Base-by-base conservation (phyloP, 1,140 invertebrate genomes). In the Lepeophtheirus salmonis region DNA sequence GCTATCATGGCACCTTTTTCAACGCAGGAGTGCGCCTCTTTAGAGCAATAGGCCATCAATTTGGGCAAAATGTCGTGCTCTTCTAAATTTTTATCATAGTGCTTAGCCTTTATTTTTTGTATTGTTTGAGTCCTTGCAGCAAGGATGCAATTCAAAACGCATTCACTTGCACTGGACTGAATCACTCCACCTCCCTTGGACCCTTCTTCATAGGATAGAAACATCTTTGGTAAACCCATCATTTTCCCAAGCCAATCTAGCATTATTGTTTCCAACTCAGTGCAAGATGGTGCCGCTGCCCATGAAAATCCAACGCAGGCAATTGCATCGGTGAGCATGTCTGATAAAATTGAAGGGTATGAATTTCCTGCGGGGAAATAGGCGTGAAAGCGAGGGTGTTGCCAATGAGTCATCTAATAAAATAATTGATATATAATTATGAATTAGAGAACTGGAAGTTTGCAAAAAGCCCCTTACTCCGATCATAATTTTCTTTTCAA, bases 1-100 rank as follows among this genome's bases (percentile, higher is more conserved):
- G 83, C 85, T 65, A 99, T 97, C 90, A 97, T 97, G 0, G 92
- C 95, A 13, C 91, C 91, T 71, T 98, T 99, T 74, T 99, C 95
- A 6, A 97, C 92, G 69, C 89, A 97, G n/a, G 91, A 97, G 72
- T 99, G 96, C 21, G 94, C 88, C 77, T 97, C 86, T 67, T 86
- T 80, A 1, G 78, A 81, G 62, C 78, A 81, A 67, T 81, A 81
- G 6, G 90, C 94, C 77, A 99, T 97, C 26, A 99, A 75, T 74
- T 95, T 96, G 13, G 90, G 89, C 20, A 98, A 76, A 49, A 98
- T 73, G 21, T 87, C 79, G 0, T 89, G 91, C 70, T 98, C 95
- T 70, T 97, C 92, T n/a, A 55, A 20, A 0, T 89, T 86, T 10
- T n/a, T 41, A 6, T n/a, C 30, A 10, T 6, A n/a, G 70, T 91